Base-by-base conservation (phyloP, 2,888 invertebrate genomes). In the Chymomyza amoena region DNA sequence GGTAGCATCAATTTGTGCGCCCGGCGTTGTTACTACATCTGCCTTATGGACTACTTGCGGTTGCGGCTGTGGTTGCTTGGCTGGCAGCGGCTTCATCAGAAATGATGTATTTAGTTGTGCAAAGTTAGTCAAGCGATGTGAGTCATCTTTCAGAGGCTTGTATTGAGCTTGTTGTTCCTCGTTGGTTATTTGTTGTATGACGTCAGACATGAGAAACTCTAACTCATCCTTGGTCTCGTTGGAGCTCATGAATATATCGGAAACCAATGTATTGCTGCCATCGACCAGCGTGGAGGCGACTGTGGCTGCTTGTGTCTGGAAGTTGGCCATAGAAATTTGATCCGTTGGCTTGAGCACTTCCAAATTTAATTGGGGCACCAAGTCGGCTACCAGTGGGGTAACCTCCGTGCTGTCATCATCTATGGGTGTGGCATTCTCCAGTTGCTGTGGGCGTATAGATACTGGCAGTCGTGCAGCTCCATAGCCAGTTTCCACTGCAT, bases 221-320 rank as follows among this genome's bases (percentile, higher is more conserved):
- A 91, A 86, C 77, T 91, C 91, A 68, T 90, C 87, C 65, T 88
- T 88, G 1, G 89, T 90, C 65, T 91, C 90, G 18, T 89, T 89
- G 3, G 88, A 85, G 60, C 68, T 89, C 81, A 87, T 80, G 6
- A 68, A 69, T 1, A 80, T 32, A 39, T 89, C 85, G 5, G 79
- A 64, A 13, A 84, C 71, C 0, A 85, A 61, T 0, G 88, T 79
- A 32, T 81, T 84, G 25, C 79, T 84, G 68, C 88, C 90, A 64
- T 90, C 91, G 15, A 91, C 90, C 7, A 92, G 70, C 0, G 89
- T 90, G 16, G 92, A 92, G 10, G 92, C 92, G 0, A 91, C 88
- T 0, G 92, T 92, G 2, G 92, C 92, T 18, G 91, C 91, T 71
- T 91, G 91, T 2, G 89, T 89, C 69, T 90, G 89, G 75, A 90